Evolutionary conservation across 2,888 invertebrate species (phyloP), one percentile per base, ranked within the genome.

Genomic region (Lordiphosa andalusiaca): DNA sequence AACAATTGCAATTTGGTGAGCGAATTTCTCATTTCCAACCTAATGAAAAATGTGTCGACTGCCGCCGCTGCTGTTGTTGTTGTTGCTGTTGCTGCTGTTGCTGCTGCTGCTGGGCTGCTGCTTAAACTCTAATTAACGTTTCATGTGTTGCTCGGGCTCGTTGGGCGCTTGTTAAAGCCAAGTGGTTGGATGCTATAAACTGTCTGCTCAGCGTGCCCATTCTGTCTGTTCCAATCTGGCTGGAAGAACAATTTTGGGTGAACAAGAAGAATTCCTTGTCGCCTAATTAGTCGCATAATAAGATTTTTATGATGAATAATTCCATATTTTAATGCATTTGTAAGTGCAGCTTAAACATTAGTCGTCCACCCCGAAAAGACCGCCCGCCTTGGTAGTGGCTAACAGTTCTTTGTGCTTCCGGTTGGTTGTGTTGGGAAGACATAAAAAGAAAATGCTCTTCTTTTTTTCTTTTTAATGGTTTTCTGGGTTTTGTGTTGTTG

Each of bases 81-180:
- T 23, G 25, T 38, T 53, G 67, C 46, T 60, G 67, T n/a, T n/a
- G n/a, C n/a, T n/a, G n/a, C n/a, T 1, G 16, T 2, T 16, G 16
- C 16, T 16, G 19, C 58, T 61, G 30, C 30, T 9, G 7, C 30
- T 30, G 55, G 65, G 47, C 53, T 69, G 25, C 69, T 73, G 67
- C 67, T 80, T 84, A 83, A 85, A 83, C 81, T 85, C 85, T 85
- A 85, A 81, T 81, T 81, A 81, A 85, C 71, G 85, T 85, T 82
- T 80, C 77, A 73, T 64, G 63, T 69, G 73, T 55, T 38, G 49
- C 37, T 42, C 6, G 52, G 12, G 33, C 42, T 41, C 25, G 25
- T 25, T 25, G 33, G 54, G 49, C 37, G 49, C 37, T 41, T 46
- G 42, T 40, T 16, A n/a, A 46, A 36, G 52, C 42, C 44, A 33